phyloP scores from a whole-genome alignment of 2,888 invertebrate species.

The Drosophila aldrichi region DNA sequence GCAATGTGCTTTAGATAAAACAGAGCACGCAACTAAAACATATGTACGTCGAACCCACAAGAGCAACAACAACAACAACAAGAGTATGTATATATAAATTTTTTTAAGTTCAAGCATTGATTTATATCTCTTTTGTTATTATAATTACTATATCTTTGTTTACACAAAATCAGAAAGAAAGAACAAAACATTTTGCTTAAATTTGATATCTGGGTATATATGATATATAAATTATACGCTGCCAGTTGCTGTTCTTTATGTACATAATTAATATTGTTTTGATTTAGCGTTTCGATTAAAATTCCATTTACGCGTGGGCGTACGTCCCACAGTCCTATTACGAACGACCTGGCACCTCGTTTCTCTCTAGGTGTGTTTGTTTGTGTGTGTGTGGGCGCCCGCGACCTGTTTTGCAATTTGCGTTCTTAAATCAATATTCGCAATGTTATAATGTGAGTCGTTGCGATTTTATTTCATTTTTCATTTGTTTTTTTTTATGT shows the following conservation, averaged over 20 bases:
- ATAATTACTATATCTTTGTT: constrained; percentile 29
- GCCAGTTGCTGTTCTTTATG: constrained; percentile 22
- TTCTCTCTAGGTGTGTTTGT: constrained; percentile 12
- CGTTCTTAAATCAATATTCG: constrained; percentile 49
- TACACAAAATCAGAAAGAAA: constrained; percentile 23
- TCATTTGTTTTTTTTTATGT: neutral
- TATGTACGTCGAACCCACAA: neutral
- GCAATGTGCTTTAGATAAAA: constrained; percentile 29
- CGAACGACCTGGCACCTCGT: constrained; percentile 24
- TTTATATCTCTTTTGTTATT: constrained; percentile 40
- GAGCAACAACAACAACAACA: neutral
- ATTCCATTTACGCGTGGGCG: constrained; percentile 51
- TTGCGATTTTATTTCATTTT: constrained; percentile 12
- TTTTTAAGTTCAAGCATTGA: constrained; percentile 31
- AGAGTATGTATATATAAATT: too few species aligned
- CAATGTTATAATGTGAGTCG: constrained; percentile 40
- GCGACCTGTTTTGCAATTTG: constrained; percentile 44
- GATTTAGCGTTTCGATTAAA: constrained; percentile 46
- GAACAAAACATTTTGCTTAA: constrained; percentile 14
- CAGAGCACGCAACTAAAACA: constrained; percentile 11
- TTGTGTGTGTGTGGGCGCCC: constrained; percentile 37
- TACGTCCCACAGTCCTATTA: constrained; percentile 13
- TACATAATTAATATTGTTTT: constrained; percentile 52
- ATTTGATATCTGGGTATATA: constrained; percentile 21
- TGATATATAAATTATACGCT: constrained; percentile 37